Evolutionary conservation across 2,113 vertebrate species (phyloP).

Genomic region (Nerophis lumbriciformis): DNA sequence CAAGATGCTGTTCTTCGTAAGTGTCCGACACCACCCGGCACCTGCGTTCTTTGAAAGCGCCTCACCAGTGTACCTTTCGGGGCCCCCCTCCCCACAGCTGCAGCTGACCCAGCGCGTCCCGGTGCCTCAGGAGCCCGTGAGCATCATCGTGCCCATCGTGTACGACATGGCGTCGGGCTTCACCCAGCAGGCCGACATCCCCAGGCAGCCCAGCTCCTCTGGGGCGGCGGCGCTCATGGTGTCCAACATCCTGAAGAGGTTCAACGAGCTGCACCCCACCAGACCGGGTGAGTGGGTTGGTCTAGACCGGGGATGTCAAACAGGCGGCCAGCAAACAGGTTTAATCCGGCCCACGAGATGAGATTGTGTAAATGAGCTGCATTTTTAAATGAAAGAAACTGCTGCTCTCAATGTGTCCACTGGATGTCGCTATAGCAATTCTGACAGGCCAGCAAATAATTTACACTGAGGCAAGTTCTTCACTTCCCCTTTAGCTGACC

Average conservation of each 20-base stretch:
- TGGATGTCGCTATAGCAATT: no score
- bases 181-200: constrained; percentile 98
- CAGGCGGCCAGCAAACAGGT: no score
- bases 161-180: constrained; percentile 98
- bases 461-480: no score
- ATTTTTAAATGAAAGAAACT: no score
- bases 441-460: no score
- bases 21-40: constrained; percentile 44
- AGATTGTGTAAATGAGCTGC: no score
- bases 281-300: constrained; percentile 74
- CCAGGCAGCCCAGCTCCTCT: constrained; percentile 94
- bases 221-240: constrained; percentile 95
- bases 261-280: constrained; percentile 94
- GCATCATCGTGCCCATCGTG: constrained; percentile 98
- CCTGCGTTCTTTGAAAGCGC: neutral
- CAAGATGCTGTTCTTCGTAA: constrained; percentile 99
- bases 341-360: no score
- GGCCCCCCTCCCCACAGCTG: constrained; percentile 70
- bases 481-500: no score
- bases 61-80: neutral
- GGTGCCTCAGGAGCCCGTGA: constrained; percentile 88
- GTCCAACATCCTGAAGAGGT: constrained; percentile 96
- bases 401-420: no score
- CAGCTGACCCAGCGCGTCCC: constrained; percentile 94
- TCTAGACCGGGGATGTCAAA: no score